Evolutionary conservation across 2,797 vertebrate genomes (phyloP).

Genomic region (Delichon dasypus): DNA sequence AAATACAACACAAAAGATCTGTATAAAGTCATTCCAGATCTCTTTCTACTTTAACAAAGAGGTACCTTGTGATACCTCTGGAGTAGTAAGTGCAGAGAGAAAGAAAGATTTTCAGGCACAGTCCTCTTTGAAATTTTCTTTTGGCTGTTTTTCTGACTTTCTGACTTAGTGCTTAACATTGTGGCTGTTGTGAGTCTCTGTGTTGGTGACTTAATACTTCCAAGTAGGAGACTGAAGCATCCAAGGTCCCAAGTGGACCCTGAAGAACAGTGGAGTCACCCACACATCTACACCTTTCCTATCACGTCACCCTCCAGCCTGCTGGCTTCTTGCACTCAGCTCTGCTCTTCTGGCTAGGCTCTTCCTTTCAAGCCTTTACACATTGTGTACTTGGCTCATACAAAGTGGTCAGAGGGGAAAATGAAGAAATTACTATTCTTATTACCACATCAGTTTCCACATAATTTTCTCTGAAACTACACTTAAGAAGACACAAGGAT

Average conservation of each 20-base stretch:
- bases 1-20: not conserved
- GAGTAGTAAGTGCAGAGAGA: not conserved
- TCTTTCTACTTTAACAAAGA: not conserved
- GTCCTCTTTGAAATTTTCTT: not conserved
- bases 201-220: not conserved
- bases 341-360: not conserved
- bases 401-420: not conserved
- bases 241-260: not conserved
- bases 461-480: not conserved
- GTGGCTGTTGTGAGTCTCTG: not conserved
- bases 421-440: not conserved
- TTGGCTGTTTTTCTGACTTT: not conserved
- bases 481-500: not conserved
- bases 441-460: not conserved
- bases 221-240: not conserved
- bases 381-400: not conserved
- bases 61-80: not conserved
- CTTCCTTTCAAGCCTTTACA: not conserved
- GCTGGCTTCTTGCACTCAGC: not conserved
- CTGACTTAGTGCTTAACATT: not conserved
- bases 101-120: not conserved
- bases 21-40: not conserved
- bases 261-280: not conserved
- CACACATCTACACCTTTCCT: not conserved
- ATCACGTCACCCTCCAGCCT: accelerated